Percentiles rank a stretch among this genome's conserved stretches.
phyloP scores from a whole-genome alignment of 2,113 vertebrate genomes.

The Picathartes gymnocephalus region DNA sequence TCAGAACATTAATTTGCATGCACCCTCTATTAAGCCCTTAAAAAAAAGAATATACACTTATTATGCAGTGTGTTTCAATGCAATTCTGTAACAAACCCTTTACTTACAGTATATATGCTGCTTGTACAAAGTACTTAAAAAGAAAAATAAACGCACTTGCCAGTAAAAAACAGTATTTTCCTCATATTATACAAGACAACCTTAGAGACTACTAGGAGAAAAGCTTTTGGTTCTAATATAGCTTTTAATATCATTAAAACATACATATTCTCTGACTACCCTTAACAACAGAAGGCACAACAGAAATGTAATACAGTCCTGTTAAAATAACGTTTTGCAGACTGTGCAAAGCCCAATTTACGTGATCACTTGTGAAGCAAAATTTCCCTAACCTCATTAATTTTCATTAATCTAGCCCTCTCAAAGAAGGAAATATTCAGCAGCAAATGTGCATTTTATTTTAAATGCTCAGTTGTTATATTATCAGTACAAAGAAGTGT shows the following conservation, averaged over 20 bases:
- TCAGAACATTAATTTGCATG: not conserved
- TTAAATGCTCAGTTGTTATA: not conserved
- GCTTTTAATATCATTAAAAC: not conserved
- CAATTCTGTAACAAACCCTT: not conserved
- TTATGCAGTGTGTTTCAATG: not conserved
- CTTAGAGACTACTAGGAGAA: not conserved
- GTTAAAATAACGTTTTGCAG: not conserved
- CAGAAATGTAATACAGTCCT: not conserved
- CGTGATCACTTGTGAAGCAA: constrained; percentile 8
- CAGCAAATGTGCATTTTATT: constrained; percentile 17
- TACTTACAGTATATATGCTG: not conserved
- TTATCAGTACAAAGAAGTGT: not conserved
- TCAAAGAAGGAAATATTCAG: constrained; percentile 15
- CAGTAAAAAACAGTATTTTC: not conserved
- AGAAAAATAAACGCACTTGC: not conserved
- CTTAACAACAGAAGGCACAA: constrained; percentile 15
- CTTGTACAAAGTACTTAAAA: not conserved
- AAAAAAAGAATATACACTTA: not conserved
- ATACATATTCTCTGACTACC: not conserved
- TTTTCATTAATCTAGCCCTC: constrained; percentile 33
- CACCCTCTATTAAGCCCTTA: not conserved
- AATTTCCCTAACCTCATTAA: constrained; percentile 22
- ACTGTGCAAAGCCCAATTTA: not conserved
- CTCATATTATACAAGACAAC: not conserved
- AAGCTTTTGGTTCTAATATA: not conserved